Evolutionary conservation across 1,140 invertebrate species (phyloP).

Genomic region (Cotesia vestalis): DNA sequence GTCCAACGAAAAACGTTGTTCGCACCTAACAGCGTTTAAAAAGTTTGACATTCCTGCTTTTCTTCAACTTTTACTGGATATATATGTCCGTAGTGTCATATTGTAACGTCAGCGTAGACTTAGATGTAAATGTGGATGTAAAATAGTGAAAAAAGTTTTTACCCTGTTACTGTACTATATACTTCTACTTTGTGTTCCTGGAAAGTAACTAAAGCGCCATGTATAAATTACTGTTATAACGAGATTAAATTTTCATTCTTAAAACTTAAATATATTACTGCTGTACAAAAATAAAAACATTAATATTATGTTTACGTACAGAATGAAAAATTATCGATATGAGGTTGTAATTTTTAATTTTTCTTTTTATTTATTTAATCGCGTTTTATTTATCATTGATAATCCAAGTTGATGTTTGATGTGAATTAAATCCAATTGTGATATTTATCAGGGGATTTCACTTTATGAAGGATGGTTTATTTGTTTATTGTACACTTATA

Average conservation of each 20-base stretch:
- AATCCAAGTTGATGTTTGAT: background rate
- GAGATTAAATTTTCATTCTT: conserved; percentile 10
- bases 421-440: background rate
- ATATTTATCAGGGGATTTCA: background rate
- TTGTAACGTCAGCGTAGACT: too few relatives aligned
- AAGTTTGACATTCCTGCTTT: conserved; percentile 5
- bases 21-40: background rate
- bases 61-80: conserved; percentile 1
- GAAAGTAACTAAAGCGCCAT: conserved; percentile 4
- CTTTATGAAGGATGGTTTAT: too few relatives aligned
- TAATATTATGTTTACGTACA: too few relatives aligned
- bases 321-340: too few relatives aligned
- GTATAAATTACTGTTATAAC: conserved; percentile 8
- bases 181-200: background rate
- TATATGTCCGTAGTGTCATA: background rate
- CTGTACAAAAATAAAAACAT: too few relatives aligned
- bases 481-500: too few relatives aligned
- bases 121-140: too few relatives aligned
- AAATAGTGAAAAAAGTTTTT: conserved; percentile 1
- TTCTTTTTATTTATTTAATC: too few relatives aligned
- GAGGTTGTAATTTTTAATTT: too few relatives aligned
- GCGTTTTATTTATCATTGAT: too few relatives aligned
- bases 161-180: background rate
- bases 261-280: background rate
- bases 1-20: conserved; percentile 16